Percentiles rank a stretch among this genome's conserved stretches.
These are phyloP conservation scores for Thymallus thymallus DNA, from an alignment of 2,113 vertebrate genomes.

Conservation along the genomic window DNA sequence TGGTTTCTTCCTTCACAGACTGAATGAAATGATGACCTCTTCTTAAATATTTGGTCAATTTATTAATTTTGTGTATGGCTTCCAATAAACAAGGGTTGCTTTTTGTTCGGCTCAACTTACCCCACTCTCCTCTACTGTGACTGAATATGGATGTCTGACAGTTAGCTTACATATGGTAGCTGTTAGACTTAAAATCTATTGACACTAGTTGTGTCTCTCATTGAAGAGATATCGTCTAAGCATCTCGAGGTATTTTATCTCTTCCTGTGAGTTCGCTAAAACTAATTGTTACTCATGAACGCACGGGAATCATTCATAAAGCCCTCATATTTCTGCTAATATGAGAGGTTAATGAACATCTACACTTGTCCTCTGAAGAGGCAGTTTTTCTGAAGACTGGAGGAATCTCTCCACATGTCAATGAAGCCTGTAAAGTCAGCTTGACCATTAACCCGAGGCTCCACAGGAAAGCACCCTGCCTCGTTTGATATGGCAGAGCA, in stretches of 20 bases:
- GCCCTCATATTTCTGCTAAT: slow-evolving; percentile 20
- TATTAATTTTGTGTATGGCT: too few relatives aligned
- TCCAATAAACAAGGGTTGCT: too few relatives aligned
- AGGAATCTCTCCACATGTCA: slow-evolving; percentile 15
- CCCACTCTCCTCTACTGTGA: too few relatives aligned
- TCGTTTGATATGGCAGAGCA: slow-evolving; percentile 33
- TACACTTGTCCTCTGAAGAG: neutral
- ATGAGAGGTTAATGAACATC: slow-evolving; percentile 3
- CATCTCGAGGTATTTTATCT: neutral
- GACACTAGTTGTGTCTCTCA: neutral
- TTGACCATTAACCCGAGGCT: slow-evolving; percentile 23
- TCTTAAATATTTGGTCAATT: too few relatives aligned
- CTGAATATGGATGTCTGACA: too few relatives aligned
- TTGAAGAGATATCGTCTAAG: neutral
- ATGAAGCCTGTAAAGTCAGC: slow-evolving; percentile 27
- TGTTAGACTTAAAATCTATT: neutral
- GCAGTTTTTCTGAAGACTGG: slow-evolving; percentile 1
- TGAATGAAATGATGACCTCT: too few relatives aligned
- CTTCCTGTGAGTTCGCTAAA: neutral
- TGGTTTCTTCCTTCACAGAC: too few relatives aligned
- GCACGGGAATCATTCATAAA: slow-evolving; percentile 21
- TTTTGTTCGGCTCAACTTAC: too few relatives aligned
- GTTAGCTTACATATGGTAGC: neutral
- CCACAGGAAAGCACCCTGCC: slow-evolving; percentile 18
- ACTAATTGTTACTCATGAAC: neutral